phyloP scores from a whole-genome alignment of 2,888 invertebrate species.

The Zygothrica quintamaculata region DNA sequence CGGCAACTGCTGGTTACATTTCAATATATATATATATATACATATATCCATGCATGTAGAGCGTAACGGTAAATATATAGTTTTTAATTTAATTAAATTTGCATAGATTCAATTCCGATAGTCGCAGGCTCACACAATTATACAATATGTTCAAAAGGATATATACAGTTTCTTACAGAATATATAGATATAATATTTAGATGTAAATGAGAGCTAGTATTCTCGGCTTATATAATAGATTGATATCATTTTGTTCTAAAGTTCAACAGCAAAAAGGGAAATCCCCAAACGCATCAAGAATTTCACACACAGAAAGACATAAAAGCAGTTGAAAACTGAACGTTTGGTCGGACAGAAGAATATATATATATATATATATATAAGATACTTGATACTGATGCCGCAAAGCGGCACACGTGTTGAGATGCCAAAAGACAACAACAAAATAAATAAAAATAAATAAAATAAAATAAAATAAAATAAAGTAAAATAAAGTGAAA shows the following conservation, averaged over 20 bases:
- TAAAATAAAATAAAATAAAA: constrained; percentile 34
- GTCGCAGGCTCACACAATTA: not conserved
- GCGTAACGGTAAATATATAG: constrained; percentile 8
- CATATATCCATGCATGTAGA: no score
- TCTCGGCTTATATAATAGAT: constrained; percentile 43
- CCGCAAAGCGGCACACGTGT: constrained; percentile 43
- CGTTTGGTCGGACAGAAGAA: constrained; percentile 52
- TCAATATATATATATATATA: no score
- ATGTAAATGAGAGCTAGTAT: constrained; percentile 10
- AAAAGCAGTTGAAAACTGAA: constrained; percentile 53
- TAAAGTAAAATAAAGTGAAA: constrained; percentile 1
- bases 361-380: constrained; percentile 47
- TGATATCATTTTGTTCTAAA: constrained; percentile 30
- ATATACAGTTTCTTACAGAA: no score
- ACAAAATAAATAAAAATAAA: constrained; percentile 47
- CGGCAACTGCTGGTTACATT: not conserved
- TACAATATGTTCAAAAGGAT: constrained; percentile 1
- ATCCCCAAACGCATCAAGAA: constrained; percentile 59
- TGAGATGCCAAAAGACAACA: constrained; percentile 31
- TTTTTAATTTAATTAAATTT: constrained; percentile 15
- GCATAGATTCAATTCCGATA: not conserved
- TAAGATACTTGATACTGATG: constrained; percentile 64
- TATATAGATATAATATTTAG: constrained; percentile 4
- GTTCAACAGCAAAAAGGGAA: constrained; percentile 34
- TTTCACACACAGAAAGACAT: constrained; percentile 44